These are phyloP conservation scores for Epizoanthus illoricatus DNA, from an alignment of 92 coral and sea anemone genomes.

Conservation along the genomic window DNA sequence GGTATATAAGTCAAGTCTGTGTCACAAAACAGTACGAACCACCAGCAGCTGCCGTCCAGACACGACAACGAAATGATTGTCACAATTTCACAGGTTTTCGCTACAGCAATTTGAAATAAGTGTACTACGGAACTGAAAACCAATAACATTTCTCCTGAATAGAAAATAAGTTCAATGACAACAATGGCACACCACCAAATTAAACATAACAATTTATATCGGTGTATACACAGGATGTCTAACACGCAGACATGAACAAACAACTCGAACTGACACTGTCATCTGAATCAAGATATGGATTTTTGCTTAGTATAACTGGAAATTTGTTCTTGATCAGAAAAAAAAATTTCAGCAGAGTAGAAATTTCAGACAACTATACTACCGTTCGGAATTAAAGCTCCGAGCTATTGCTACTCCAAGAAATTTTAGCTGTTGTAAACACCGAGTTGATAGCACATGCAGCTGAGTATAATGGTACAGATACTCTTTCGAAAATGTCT, in stretches of 20 bases:
- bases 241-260: neutral
- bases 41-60: neutral
- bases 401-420: neutral
- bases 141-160: neutral
- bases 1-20: neutral
- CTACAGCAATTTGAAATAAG: too few species aligned
- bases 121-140: neutral
- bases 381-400: neutral
- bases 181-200: neutral
- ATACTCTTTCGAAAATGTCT: neutral
- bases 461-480: neutral
- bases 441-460: neutral
- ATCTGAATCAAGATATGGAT: neutral
- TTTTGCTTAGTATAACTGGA: neutral
- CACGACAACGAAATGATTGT: neutral
- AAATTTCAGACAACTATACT: neutral
- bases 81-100: neutral
- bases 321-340: neutral
- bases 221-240: neutral
- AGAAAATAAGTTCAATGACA: neutral
- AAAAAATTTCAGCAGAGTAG: neutral
- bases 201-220: neutral
- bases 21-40: neutral
- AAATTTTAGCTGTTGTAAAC: neutral
- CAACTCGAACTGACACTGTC: neutral